Evolutionary conservation across 2,888 invertebrate species (phyloP).

Genomic region (Bibio marci): DNA sequence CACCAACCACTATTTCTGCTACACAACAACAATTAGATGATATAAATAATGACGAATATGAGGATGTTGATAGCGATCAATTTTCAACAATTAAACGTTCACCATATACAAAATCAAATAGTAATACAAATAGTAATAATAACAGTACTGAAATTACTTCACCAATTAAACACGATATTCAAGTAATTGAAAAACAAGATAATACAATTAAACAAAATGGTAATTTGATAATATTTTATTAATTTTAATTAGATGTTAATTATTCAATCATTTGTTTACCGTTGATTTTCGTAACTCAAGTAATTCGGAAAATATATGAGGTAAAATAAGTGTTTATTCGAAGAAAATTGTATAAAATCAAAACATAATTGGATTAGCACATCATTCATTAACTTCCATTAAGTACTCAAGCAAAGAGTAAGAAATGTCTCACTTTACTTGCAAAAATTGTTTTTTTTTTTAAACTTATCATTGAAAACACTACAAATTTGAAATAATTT

Average conservation of each 20-base stretch:
- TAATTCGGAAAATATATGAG: too few species aligned
- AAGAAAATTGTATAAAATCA: too few species aligned
- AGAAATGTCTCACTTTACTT: too few species aligned
- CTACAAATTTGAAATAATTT: too few species aligned
- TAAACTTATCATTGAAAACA: too few species aligned
- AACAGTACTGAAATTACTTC: conserved; percentile 15
- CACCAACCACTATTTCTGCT: conserved; percentile 19
- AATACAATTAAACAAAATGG: not conserved
- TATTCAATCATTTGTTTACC: too few species aligned
- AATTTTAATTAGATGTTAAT: too few species aligned
- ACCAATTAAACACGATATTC: conserved; percentile 9
- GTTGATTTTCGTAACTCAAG: too few species aligned
- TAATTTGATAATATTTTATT: not conserved
- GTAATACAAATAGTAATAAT: conserved; percentile 7
- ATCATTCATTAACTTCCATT: not conserved
- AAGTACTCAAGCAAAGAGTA: too few species aligned
- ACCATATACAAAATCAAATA: conserved; percentile 39
- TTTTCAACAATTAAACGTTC: conserved; percentile 55
- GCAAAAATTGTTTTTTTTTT: too few species aligned
- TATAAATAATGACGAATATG: conserved; percentile 29
- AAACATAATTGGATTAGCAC: not conserved
- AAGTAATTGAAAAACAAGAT: not conserved
- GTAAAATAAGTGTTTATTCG: too few species aligned
- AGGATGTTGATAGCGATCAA: conserved; percentile 48
- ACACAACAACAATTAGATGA: conserved; percentile 10